Base-by-base conservation (phyloP, 2,113 vertebrate species). In the Eubucco bourcierii region DNA sequence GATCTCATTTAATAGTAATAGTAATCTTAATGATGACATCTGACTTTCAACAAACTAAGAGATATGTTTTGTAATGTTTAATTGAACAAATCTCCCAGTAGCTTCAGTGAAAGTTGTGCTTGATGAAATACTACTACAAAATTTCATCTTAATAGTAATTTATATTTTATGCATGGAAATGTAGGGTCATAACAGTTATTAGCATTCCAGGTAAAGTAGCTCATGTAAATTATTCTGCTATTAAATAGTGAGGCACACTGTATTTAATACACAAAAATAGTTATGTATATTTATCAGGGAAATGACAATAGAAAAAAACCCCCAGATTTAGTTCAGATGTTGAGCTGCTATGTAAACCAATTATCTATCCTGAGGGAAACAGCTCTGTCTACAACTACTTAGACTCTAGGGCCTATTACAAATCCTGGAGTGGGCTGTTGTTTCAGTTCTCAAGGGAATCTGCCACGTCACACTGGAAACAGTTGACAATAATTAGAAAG, bases 401-500 rank as follows among this genome's bases (percentile, higher is more conserved):
- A 97, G 96, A 97, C 98, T 98, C 98, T 98, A 98, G 98, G 97
- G 98, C 98, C 97, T 98, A 97, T 98, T 98, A 98, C 97, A 98
- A 97, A 97, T 97, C 97, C 96, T 98, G 95, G 97, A 98, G 97
- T 97, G 97, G 97, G 97, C 96, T 98, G 97, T 97, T 98, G 96
- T 97, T 96, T 97, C 91, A 92, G 78, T 97, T 97, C 98, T 98
- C 98, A 87, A 95, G 98, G 98, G 98, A 98, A 93, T 97, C 94
- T 97, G 96, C 97, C 97, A 98, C 98, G 97, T 98, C 97, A 98
- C 97, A 96, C 94, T 98, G 96, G 97, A 97, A 98, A 98, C 98
- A 97, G 98, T 97, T 98, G 97, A 97, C 97, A 98, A 98, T 98
- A 98, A 98, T 98, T 98, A 98, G 97, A 98, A 97, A 98, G 96